phyloP scores from a whole-genome alignment of 1,140 invertebrate species.

The Meloidogyne exigua region DNA sequence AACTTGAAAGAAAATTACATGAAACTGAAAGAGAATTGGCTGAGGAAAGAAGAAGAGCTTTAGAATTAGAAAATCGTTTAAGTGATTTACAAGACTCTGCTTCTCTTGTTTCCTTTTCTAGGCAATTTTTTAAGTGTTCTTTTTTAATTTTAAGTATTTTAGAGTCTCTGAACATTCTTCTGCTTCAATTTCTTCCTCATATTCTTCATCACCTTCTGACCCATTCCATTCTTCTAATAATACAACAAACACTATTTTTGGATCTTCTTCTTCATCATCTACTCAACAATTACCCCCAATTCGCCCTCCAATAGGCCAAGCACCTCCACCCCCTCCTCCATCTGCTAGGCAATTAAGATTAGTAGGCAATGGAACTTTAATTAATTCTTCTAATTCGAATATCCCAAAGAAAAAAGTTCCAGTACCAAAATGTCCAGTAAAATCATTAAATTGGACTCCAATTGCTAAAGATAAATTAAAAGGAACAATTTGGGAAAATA shows the following conservation, averaged over 20 bases:
- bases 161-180: conserved; percentile 25
- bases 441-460: conserved; percentile 96
- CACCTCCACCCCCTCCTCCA: conserved; percentile 67
- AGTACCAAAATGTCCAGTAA: conserved; percentile 80
- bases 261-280: conserved; percentile 2
- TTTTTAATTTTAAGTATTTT: neutral
- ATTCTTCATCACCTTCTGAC: conserved; percentile 43
- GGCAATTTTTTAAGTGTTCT: neutral
- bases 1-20: conserved; percentile 33
- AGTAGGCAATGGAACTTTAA: conserved; percentile 46
- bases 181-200: conserved; percentile 11
- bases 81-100: conserved; percentile 72
- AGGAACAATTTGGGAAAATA: conserved; percentile 88
- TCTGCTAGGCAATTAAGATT: conserved; percentile 62
- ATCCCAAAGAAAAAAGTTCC: conserved; percentile 77
- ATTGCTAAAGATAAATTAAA: conserved; percentile 71
- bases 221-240: conserved; percentile 46
- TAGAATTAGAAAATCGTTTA: conserved; percentile 75
- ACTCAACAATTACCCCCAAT: conserved; percentile 37
- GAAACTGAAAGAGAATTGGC: conserved; percentile 72
- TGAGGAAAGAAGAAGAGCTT: conserved; percentile 74
- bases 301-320: conserved; percentile 39
- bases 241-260: conserved; percentile 23
- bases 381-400: conserved; percentile 42
- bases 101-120: conserved; percentile 41